phyloP scores from a whole-genome alignment of 2,113 vertebrate genomes.

The Rhea pennata region DNA sequence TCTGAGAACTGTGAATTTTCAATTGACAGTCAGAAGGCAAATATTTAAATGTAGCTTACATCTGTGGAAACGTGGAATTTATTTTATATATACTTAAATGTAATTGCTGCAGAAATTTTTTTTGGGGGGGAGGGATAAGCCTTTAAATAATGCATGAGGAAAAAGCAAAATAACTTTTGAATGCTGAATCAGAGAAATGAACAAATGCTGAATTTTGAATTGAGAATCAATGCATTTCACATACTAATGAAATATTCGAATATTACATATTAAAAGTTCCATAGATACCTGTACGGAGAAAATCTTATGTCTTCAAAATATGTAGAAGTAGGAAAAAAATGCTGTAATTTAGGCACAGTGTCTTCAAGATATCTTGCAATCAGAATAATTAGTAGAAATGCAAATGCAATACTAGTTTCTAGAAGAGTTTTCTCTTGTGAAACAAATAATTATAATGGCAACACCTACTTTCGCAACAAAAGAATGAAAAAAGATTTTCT shows the following conservation, averaged over 20 bases:
- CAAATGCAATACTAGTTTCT: conserved; percentile 48
- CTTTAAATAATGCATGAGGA: background rate
- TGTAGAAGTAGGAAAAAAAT: conserved; percentile 11
- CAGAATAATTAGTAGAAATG: conserved; percentile 66
- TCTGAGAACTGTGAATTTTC: background rate
- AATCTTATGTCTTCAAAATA: conserved; percentile 23
- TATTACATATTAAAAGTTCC: background rate
- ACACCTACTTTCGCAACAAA: conserved; percentile 32
- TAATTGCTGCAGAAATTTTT: background rate
- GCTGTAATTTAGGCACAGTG: conserved; percentile 9
- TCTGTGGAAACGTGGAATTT: background rate
- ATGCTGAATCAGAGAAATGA: background rate
- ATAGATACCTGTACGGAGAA: background rate
- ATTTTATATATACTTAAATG: background rate
- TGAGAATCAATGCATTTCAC: background rate
- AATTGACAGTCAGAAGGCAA: background rate
- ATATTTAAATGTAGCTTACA: background rate
- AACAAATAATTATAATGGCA: conserved; percentile 58
- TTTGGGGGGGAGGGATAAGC: background rate
- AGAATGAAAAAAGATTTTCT: background rate
- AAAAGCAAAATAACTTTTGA: background rate
- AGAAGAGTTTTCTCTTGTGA: conserved; percentile 55
- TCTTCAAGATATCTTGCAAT: conserved; percentile 63
- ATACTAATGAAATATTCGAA: conserved; percentile 1
- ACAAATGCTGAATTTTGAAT: background rate